Evolutionary conservation across 2,797 vertebrate genomes (phyloP), one percentile per base, ranked within the genome.

Genomic region (Synanceia verrucosa): DNA sequence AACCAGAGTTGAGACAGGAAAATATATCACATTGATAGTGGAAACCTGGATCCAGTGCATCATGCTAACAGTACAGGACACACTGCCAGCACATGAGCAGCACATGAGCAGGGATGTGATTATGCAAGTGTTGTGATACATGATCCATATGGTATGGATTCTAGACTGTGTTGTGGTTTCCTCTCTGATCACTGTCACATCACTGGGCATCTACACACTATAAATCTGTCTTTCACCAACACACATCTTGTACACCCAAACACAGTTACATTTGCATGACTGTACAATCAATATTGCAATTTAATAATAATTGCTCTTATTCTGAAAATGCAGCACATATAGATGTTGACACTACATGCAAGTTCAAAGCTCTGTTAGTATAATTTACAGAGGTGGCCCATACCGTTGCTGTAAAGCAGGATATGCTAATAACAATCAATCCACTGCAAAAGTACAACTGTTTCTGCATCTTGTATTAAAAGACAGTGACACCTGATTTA

Each of bases 101-200:
- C 50, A 64, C 60, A 64, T 55, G 57, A 74, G 73, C 53, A 44
- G 36, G 19, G 16, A 70, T 70, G 71, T 62, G 67, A 85, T 90
- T 88, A 82, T 79, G 73, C 51, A 65, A 72, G 48, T n/a, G 19
- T 50, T 64, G 21, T 82, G 59, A 79, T 83, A 76, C 78, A 71
- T 50, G 41, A 64, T 52, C 11, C 41, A 44, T 53, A 68, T 56
- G 65, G 29, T 29, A 16, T 68, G 59, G 79, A 88, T 82, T 69
- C 61, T 57, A 64, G 10, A 47, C 31, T 55, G 57, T 62, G 47
- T 37, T 51, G 46, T 67, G 55, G 56, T 37, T 65, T 33, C 50
- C 34, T 69, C 48, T 75, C 43, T 67, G 62, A n/a, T 78, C 67
- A 66, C 18, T 81, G 64, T 69, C n/a, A n/a, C n/a, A n/a, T 84